Percentiles rank a stretch among this genome's conserved stretches.
These are phyloP conservation scores for Nycticebus coucang DNA, from an alignment of 2,113 vertebrate genomes.

Conservation along the genomic window DNA sequence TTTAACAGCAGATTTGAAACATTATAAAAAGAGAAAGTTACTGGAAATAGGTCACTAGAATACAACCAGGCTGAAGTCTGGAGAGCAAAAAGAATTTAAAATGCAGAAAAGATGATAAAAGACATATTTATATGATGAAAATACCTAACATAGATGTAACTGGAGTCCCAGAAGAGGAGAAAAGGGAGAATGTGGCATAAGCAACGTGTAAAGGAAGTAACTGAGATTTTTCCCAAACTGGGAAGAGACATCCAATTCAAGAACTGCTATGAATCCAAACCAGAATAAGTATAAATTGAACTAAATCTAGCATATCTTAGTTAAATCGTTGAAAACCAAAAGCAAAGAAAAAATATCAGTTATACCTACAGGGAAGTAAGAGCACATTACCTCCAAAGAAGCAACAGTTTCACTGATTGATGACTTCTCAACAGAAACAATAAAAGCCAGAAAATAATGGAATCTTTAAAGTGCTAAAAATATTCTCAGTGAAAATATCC, in stretches of 20 bases:
- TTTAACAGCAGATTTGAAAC: not conserved
- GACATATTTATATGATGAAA: not conserved
- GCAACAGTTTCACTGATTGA: not conserved
- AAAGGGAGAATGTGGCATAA: not conserved
- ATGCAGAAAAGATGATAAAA: not conserved
- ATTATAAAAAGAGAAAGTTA: constrained; percentile 6
- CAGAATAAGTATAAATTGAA: not conserved
- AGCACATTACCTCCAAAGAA: not conserved
- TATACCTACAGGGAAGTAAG: not conserved
- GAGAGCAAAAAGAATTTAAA: constrained; percentile 1
- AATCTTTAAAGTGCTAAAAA: not conserved
- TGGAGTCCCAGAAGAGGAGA: not conserved
- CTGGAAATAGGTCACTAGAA: not conserved
- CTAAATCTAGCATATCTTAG: not conserved
- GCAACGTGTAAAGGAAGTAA: not conserved
- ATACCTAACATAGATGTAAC: not conserved
- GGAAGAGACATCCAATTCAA: not conserved
- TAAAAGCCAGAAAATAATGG: not conserved
- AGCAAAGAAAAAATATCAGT: not conserved
- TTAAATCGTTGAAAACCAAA: constrained; percentile 7
- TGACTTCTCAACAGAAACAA: constrained; percentile 5
- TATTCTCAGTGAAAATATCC: not conserved
- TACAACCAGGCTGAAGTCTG: not conserved
- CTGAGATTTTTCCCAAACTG: not conserved
- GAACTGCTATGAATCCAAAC: not conserved